Evolutionary conservation across 2,888 invertebrate genomes (phyloP).

Genomic region (Macrosoma leucophasiata): DNA sequence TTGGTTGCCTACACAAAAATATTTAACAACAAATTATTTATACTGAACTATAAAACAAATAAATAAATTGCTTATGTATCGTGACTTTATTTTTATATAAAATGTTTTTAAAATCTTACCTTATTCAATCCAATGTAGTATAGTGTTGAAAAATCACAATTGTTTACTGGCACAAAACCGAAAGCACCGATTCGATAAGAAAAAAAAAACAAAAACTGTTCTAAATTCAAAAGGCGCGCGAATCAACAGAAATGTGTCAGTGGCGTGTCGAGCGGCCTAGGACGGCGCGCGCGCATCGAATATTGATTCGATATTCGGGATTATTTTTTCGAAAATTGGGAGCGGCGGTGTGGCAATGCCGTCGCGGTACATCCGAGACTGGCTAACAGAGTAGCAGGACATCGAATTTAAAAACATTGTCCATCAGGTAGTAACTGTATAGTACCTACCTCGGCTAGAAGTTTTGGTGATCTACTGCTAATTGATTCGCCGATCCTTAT

Average conservation of each 20-base stretch:
- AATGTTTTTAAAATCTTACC: conserved; percentile 40
- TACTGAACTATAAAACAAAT: not conserved
- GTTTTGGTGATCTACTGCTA: conserved; percentile 19
- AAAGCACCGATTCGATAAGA: conserved; percentile 51
- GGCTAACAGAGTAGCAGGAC: conserved; percentile 62
- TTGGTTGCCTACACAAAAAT: conserved; percentile 4
- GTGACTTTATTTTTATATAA: conserved; percentile 7
- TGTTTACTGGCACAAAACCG: conserved; percentile 44
- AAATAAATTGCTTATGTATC: too few species aligned
- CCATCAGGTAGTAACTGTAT: conserved; percentile 62
- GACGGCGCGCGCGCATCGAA: conserved; percentile 54
- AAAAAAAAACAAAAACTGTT: conserved; percentile 53
- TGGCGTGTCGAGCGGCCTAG: conserved; percentile 70
- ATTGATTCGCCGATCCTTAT: conserved; percentile 10
- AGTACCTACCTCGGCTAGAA: conserved; percentile 23
- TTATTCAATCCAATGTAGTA: conserved; percentile 35
- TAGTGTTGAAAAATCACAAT: conserved; percentile 37
- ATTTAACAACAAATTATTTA: conserved; percentile 2
- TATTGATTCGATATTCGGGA: conserved; percentile 41
- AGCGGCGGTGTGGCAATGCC: conserved; percentile 53
- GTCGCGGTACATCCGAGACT: conserved; percentile 56
- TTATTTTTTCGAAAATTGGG: conserved; percentile 56
- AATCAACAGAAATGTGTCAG: conserved; percentile 71
- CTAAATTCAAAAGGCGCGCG: conserved; percentile 71
- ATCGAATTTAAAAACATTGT: conserved; percentile 72